Base-by-base conservation (phyloP, 92 coral and sea anemone species). In the Epizoanthus rinbou region DNA sequence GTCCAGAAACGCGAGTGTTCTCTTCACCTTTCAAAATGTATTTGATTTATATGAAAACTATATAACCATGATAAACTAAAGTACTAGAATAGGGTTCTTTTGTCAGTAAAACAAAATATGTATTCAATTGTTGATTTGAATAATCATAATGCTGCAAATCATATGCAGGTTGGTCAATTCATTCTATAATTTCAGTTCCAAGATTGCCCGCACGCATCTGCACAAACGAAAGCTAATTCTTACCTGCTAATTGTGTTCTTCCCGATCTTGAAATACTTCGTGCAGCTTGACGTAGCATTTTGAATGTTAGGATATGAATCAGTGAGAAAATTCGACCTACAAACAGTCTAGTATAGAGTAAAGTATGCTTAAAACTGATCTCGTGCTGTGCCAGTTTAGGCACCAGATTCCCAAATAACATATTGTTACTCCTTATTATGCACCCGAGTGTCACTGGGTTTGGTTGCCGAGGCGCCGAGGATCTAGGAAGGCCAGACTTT, bases 391-490 rank as follows among this genome's bases (percentile, higher is more conserved):
- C n/a, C 11, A 11, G 7, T 6, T 33, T 67, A 37, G 73, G 15
- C n/a, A 67, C 73, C 73, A 67, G 73, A 31, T 31, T 67, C 45
- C 73, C 18, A 14, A 50, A 50, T 50, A 50, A 50, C 3, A 50
- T 50, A 2, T 47, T 10, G 18, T 5, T 64, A 33, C 33, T 33
- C 15, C 0, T 5, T 23, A 4, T 14, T 10, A 5, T 31, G 2
- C 69, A 66, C 72, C n/a, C 72, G 47, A 66, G 72, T 31, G 72
- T 41, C 39, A 28, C 72, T 66, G 72, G 72, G 47, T 66, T 25
- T 39, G 24, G 69, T 10, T 28, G 2, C 31, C 31, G 2, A 28
- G 31, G n/a, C n/a, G n/a, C n/a, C n/a, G n/a, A n/a, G n/a, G n/a
- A n/a, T n/a, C n/a, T n/a, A n/a, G n/a, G 31, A 28, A 2, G 31